Evolutionary conservation across 2,113 vertebrate genomes (phyloP).

Genomic region (Tetraodon nigroviridis): DNA sequence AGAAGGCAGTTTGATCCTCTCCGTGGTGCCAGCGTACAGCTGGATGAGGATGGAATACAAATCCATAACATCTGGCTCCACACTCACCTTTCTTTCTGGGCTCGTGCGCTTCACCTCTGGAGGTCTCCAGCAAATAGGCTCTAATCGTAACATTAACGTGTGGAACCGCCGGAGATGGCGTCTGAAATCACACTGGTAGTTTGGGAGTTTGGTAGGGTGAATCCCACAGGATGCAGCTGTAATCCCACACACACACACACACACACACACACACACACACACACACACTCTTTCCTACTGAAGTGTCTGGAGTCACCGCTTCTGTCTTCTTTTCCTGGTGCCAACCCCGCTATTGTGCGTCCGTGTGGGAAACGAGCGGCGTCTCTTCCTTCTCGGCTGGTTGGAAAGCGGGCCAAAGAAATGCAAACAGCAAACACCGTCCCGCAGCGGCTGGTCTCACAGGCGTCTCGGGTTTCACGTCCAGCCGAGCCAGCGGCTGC

Average conservation of each 20-base stretch:
- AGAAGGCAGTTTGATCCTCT: constrained; percentile 54
- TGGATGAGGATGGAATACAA: constrained; percentile 49
- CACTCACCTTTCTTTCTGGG: constrained; percentile 8
- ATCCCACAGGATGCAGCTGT: constrained; percentile 32
- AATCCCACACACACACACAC: constrained; percentile 13
- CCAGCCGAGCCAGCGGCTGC: constrained; percentile 28
- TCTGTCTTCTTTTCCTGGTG: not conserved
- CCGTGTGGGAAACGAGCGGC: constrained; percentile 53
- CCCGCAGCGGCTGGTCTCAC: constrained; percentile 41
- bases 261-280: constrained; percentile 8
- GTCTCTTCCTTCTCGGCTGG: constrained; percentile 51
- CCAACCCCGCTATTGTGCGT: constrained; percentile 24
- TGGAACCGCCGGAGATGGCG: no score
- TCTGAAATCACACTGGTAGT: constrained; percentile 11
- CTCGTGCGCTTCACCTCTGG: no score
- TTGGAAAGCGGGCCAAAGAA: constrained; percentile 46
- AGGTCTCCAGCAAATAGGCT: no score
- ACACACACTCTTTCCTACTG: not conserved
- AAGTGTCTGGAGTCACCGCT: not conserved
- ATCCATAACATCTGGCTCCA: constrained; percentile 24
- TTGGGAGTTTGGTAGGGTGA: constrained; percentile 19
- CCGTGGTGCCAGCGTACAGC: constrained; percentile 10
- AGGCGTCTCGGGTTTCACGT: constrained; percentile 50
- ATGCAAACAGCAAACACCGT: constrained; percentile 52
- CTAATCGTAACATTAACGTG: no score